A percentile compares a stretch with the other conserved stretches of the same genome.
Evolutionary conservation across 2,888 invertebrate species (phyloP).

Genomic region (Lysandra bellargus): DNA sequence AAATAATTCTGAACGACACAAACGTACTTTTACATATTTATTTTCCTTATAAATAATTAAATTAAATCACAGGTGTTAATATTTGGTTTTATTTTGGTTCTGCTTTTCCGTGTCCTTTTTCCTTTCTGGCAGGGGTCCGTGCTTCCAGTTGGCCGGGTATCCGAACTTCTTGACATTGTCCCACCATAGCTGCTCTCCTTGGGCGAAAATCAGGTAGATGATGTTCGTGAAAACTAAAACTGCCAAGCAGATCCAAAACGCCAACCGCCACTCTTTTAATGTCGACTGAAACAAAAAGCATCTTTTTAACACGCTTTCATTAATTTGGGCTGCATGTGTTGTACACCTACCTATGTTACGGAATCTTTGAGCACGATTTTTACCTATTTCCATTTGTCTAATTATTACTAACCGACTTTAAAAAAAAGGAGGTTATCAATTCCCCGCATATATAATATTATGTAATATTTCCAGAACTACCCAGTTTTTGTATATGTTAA

Average conservation of each 20-base stretch:
- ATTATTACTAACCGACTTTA: too few species aligned
- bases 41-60: conserved; percentile 34
- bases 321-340: too few species aligned
- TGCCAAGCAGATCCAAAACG: conserved; percentile 89
- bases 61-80: conserved; percentile 37
- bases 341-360: too few species aligned
- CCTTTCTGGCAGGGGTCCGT: conserved; percentile 60
- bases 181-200: conserved; percentile 89
- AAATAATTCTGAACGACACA: background rate
- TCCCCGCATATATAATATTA: too few species aligned
- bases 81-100: conserved; percentile 47
- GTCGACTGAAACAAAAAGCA: conserved; percentile 69
- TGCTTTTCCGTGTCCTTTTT: conserved; percentile 54
- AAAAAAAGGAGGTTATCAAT: too few species aligned
- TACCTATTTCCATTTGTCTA: too few species aligned
- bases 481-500: too few species aligned
- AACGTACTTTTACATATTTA: background rate
- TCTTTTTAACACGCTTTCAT: too few species aligned
- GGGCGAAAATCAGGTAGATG: conserved; percentile 85
- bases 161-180: conserved; percentile 81
- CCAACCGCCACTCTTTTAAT: conserved; percentile 85
- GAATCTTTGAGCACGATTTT: too few species aligned
- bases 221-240: conserved; percentile 85
- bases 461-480: too few species aligned
- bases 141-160: conserved; percentile 67